Conservation (phyloP, 2,797 vertebrate species). For the Danio choprae region DNA sequence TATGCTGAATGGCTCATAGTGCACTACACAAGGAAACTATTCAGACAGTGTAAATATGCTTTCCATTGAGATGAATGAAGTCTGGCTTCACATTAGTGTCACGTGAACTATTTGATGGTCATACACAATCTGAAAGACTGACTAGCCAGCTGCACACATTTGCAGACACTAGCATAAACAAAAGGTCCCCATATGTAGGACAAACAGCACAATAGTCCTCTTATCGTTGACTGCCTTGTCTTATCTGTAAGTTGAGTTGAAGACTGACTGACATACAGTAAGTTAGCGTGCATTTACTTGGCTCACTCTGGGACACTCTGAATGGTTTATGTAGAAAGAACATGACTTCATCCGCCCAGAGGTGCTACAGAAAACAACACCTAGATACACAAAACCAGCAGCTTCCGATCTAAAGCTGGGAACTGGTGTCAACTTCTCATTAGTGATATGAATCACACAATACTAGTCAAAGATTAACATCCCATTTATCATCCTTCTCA, state of each 20-base stretch:
- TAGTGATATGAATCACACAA: conserved; percentile 35
- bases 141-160: background rate
- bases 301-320: conserved; percentile 19
- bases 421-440: conserved; percentile 51
- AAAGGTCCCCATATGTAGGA: background rate
- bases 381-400: conserved; percentile 27
- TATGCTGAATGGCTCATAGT: background rate
- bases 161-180: conserved; percentile 20
- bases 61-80: too few relatives aligned
- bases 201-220: background rate
- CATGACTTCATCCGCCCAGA: conserved; percentile 27
- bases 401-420: conserved; percentile 37
- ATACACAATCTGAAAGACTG: background rate
- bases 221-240: background rate
- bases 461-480: conserved; percentile 3
- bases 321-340: conserved; percentile 20
- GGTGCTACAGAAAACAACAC: conserved; percentile 19
- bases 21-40: background rate
- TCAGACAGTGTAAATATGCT: background rate
- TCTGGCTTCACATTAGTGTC: background rate
- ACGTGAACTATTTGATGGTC: background rate
- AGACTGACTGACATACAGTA: conserved; percentile 29
- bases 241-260: background rate
- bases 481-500: background rate
- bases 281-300: conserved; percentile 42